These are phyloP conservation scores for Fulmarus glacialis DNA, from an alignment of 2,113 vertebrate genomes.

Conservation along the genomic window DNA sequence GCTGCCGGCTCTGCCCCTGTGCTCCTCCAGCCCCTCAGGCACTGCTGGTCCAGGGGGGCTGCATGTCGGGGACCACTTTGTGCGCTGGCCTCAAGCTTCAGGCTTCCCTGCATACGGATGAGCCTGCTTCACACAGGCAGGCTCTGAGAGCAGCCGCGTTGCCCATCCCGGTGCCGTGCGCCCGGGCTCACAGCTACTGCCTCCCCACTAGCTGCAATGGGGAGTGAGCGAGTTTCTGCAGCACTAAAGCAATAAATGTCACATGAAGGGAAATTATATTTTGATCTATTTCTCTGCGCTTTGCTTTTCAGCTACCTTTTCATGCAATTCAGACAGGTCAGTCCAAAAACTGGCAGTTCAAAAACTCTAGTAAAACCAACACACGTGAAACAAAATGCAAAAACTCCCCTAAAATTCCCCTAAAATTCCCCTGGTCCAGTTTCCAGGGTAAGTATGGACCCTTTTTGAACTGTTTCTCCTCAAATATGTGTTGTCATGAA, in stretches of 20 bases:
- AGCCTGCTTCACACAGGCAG: neutral
- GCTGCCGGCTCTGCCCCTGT: neutral
- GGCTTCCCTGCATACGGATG: rapidly evolving
- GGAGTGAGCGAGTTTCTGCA: neutral
- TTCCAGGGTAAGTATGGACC: neutral
- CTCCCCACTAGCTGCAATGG: neutral
- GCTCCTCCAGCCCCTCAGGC: neutral
- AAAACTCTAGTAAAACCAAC: neutral
- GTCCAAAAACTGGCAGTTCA: neutral
- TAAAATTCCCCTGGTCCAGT: neutral
- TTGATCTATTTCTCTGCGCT: neutral
- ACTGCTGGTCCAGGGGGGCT: neutral
- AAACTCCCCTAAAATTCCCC: neutral
- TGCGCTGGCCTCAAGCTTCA: neutral
- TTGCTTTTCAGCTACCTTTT: neutral
- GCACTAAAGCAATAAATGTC: neutral
- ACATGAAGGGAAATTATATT: neutral
- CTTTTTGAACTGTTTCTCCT: slow-evolving; percentile 17
- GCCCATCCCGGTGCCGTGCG: rapidly evolving
- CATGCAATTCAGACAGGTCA: neutral
- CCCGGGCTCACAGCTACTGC: neutral
- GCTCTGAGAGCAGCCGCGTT: neutral
- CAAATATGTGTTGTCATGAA: slow-evolving; percentile 11
- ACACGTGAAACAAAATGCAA: neutral
- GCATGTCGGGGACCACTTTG: neutral